Evolutionary conservation across 2,888 invertebrate genomes (phyloP), one percentile per base, ranked within the genome.

Genomic region (Alloscopus bannaensis): DNA sequence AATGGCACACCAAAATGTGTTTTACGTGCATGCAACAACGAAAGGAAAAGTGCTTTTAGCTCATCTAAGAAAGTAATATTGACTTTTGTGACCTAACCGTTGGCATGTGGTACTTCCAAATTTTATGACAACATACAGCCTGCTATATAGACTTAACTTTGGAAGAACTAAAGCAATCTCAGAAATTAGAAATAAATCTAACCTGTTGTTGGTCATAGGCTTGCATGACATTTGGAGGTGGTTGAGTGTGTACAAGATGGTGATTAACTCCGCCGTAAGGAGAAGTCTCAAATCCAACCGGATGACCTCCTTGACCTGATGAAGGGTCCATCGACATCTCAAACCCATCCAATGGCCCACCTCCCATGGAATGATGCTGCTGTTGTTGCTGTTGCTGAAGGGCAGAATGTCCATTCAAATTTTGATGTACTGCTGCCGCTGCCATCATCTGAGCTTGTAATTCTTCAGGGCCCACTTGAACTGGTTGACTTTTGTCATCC

Each of bases 401-500:
- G 50, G 64, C 73, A 52, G 77, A 78, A 42, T 81, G 81, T 29
- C 78, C 81, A 64, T 82, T 80, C 40, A 80, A 52, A 55, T 80
- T 80, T 29, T 70, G 76, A 26, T 81, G 81, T 47, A 73, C 75
- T 59, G 70, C 73, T 26, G 75, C 80, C 31, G 84, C 83, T 62
- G 76, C 78, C 85, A 85, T 85, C 81, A 84, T 84, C 69, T 84
- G 85, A 36, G 82, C 82, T 76, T 83, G 85, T 8, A 83, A 36
- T 70, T 88, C 81, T 88, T 89, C 79, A 87, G 89, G 52, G 87
- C 88, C 60, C 88, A 88, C 55, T 59, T 79, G 66, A 57, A 85
- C 79, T 28, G 73, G 76, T 88, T 70, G 87, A 88, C 85, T 88
- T 79, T 85, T 84, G 72, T 82, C 79, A 70, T 84, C 80, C 59